Conservation (phyloP, 1,140 invertebrate genomes). For the Phymorhynchus buccinoides region DNA sequence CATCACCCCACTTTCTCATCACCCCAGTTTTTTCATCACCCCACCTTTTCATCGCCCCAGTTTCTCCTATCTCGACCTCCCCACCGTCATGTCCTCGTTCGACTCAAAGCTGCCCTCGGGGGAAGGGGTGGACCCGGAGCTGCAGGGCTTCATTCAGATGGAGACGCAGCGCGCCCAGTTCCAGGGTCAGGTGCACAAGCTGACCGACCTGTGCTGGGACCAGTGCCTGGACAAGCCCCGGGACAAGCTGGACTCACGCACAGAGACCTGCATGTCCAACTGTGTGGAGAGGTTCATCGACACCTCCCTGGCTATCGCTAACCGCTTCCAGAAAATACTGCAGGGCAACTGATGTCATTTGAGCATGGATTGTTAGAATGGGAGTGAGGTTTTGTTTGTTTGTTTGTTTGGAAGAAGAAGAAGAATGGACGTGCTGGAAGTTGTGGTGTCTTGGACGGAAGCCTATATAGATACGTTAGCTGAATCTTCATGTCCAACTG, state of each 20-base stretch:
- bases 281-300: slow-evolving; percentile 97
- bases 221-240: slow-evolving; percentile 92
- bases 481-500: no score
- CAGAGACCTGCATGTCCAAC: slow-evolving; percentile 91
- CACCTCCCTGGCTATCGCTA: slow-evolving; percentile 56
- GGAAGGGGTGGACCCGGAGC: slow-evolving; percentile 47
- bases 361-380: neutral
- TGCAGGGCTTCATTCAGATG: slow-evolving; percentile 48
- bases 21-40: no score
- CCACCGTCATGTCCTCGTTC: slow-evolving; percentile 37
- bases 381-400: no score
- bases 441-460: no score
- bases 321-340: slow-evolving; percentile 47
- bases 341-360: slow-evolving; percentile 37
- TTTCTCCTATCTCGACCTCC: no score
- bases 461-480: no score
- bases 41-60: no score
- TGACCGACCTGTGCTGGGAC: slow-evolving; percentile 96
- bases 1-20: no score
- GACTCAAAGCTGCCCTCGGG: slow-evolving; percentile 43
- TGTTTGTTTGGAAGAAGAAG: no score
- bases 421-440: no score
- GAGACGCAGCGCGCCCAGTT: slow-evolving; percentile 49
- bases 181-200: slow-evolving; percentile 78
- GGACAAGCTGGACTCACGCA: slow-evolving; percentile 87